Evolutionary conservation across 2,888 invertebrate species (phyloP), one percentile per base, ranked within the genome.

Genomic region (Caenorhabditis becei): DNA sequence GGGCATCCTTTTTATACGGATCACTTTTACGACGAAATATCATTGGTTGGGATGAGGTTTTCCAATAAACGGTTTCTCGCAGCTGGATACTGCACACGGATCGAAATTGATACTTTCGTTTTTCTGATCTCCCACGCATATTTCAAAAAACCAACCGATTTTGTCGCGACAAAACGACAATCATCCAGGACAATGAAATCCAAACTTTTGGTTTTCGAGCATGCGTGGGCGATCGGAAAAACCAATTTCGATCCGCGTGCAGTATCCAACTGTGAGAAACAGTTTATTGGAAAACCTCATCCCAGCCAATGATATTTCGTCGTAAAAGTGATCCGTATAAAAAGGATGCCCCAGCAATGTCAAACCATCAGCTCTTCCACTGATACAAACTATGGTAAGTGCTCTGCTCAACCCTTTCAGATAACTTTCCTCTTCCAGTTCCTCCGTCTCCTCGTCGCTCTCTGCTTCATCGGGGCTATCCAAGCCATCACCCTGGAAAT

Each of bases 401-500:
- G 41, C 41, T 14, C 10, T 32, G 4, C 10, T 32, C 4, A 41
- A 41, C 14, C 14, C 41, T 14, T 41, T 41, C 41, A 41, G 41
- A 5, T n/a, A n/a, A 41, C 14, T 7, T 11, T 14, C 41, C 2
- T 14, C 8, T 54, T 54, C 16, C 54, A 54, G 54, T 61, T 61
- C 61, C n/a, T 56, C 44, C 41, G 26, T 32, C 20, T 67, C 32
- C n/a, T 56, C 41, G 28, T 44, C 26, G 11, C 23, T 26, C 18
- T 67, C 54, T 24, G n/a, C 37, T 1, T 24, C 24, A 8, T 67
- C 32, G 37, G 32, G 11, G 23, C 56, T n/a, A 37, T 44, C 18
- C 56, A n/a, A 14, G 56, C 56, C 23, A 35, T 67, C 26, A 67
- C 56, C 44, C 16, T 26, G 37, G 56, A 24, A 16, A 41, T 32